Evolutionary conservation across 2,113 vertebrate species (phyloP), one percentile per base, ranked within the genome.

Genomic region (Geococcyx californianus): DNA sequence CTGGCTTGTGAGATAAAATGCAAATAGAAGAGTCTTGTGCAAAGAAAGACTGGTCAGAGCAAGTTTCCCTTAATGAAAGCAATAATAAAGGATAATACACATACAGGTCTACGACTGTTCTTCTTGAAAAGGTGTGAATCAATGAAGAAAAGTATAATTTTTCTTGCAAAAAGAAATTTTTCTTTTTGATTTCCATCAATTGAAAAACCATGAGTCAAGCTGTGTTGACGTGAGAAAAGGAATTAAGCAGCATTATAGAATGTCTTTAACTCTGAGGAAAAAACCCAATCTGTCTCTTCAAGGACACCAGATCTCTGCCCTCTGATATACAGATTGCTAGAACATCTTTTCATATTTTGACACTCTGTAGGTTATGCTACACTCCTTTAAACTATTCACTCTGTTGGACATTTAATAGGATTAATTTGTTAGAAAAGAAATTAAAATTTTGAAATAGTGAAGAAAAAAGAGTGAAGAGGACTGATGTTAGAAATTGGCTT

Each of bases 201-300:
- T 79, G 40, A 86, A 79, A 93, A 86, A 33, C 1, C 2, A 4
- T 36, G 29, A 44, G 7, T 69, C 40, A 62, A 56, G 23, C 16
- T 69, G 11, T 42, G 45, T 52, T 85, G 29, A 15, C 13, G 10
- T 38, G 20, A 84, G 59, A 64, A 56, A 25, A 69, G 36, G 34
- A 59, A 47, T 44, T 59, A 59, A 44, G 23, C 26, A 87, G 28
- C 11, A 47, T 67, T 51, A 36, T 28, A 55, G 14, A 63, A 47
- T 29, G 21, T 24, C 44, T 85, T 81, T 49, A 84, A 34, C 36
- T 73, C 36, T 26, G 31, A 40, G 54, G 7, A 21, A 36, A 24
- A 82, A 80, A 13, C 0, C 9, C n/a, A n/a, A 0, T 4, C 33
- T 14, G 1, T 36, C 16, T 73, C 36, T 54, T 73, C 42, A 54